Base-by-base conservation (phyloP, 1,140 invertebrate genomes). In the Aphelenchoides avenae region DNA sequence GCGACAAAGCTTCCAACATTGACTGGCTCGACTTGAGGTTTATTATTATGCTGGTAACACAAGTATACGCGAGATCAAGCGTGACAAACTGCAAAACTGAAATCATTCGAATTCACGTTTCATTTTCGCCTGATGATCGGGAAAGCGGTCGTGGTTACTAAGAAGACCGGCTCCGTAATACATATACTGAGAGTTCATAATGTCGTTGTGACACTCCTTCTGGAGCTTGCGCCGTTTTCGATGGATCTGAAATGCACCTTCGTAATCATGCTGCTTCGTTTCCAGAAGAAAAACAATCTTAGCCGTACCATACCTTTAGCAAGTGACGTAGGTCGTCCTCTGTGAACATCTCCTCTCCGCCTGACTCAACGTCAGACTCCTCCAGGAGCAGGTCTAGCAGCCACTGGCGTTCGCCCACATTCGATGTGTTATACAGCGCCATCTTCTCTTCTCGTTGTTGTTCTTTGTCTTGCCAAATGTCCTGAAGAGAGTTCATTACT, bases 131-230 rank as follows among this genome's bases (percentile, higher is more conserved):
- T 69, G 58, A 37, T 69, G 57, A 20, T 70, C 68, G 11, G 60
- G 48, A 42, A 69, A 70, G 18, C 54, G 43, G 34, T 70, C 68
- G 18, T 50, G 15, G 0, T 37, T 44, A 30, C 64, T 68, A 34
- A 70, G 46, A 30, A 70, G 29, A 20, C 68, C 68, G 9, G 68
- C 69, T 4, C 64, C 64, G 44, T 70, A 70, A 44, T 71, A 71
- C 22, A 52, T 67, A 44, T 72, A 70, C 37, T 70, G 68, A 15
- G 68, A 56, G 39, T 70, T 72, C 0, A 68, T 44, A 6, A 42
- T 30, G 30, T 69, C 59, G 31, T 44, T 39, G 42, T 72, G 68
- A 31, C 68, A 70, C 13, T 57, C 52, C 31, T 68, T 69, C 37
- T 71, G 68, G 30, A 59, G 52, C 27, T 57, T 59, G 9, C 69